These are phyloP conservation scores for Argynnis bischoffii DNA, from an alignment of 2,888 invertebrate species.

Conservation along the genomic window DNA sequence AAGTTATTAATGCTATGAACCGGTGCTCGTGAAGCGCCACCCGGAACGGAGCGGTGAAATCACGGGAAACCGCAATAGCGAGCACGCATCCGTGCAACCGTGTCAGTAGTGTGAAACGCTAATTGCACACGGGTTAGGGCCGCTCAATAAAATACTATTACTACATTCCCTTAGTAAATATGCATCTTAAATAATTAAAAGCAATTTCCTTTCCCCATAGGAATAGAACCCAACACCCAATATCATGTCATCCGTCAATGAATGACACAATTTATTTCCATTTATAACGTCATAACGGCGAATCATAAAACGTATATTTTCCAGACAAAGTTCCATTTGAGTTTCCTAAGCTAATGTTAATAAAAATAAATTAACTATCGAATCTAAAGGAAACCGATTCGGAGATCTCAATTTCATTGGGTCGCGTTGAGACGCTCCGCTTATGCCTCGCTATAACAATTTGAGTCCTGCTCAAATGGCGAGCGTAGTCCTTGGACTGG, in stretches of 20 bases:
- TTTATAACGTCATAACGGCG: constrained; percentile 58
- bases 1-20: constrained; percentile 66
- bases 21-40: constrained; percentile 73
- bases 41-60: constrained; percentile 80
- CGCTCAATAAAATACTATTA: constrained; percentile 43
- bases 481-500: constrained; percentile 67
- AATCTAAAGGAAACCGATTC: constrained; percentile 82
- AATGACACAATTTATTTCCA: constrained; percentile 32
- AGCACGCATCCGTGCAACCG: constrained; percentile 73
- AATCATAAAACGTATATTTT: constrained; percentile 51
- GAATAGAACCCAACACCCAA: constrained; percentile 33
- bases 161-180: constrained; percentile 8
- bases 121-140: constrained; percentile 69
- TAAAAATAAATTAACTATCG: constrained; percentile 78
- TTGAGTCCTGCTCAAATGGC: constrained; percentile 81
- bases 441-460: constrained; percentile 75
- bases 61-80: constrained; percentile 79
- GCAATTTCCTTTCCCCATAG: constrained; percentile 18
- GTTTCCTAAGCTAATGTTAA: constrained; percentile 79
- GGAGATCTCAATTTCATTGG: constrained; percentile 78
- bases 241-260: constrained; percentile 19
- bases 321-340: constrained; percentile 76
- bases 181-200: constrained; percentile 12
- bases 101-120: constrained; percentile 82
- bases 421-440: constrained; percentile 72